Base-by-base conservation (phyloP, 2,888 invertebrate species). In the Shargacucullia verbasci region DNA sequence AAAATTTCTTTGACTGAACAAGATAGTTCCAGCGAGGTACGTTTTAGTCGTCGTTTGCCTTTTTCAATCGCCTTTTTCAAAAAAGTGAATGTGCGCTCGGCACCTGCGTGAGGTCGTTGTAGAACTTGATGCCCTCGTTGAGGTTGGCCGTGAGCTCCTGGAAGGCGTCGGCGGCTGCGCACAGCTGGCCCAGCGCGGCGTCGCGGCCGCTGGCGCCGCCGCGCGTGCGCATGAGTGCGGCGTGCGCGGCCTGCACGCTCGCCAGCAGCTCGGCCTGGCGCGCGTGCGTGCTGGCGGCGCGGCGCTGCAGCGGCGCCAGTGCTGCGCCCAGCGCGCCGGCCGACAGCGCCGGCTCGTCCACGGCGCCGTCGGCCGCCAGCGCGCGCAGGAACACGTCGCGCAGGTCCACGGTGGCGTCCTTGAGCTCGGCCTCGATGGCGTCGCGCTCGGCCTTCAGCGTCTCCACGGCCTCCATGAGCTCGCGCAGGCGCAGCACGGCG, bases 51-150 rank as follows among this genome's bases (percentile, higher is more conserved):
- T n/a, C n/a, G n/a, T n/a, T n/a, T n/a, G n/a, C n/a, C n/a, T n/a
- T n/a, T n/a, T n/a, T n/a, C n/a, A n/a, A n/a, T n/a, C n/a, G n/a
- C n/a, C n/a, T n/a, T n/a, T n/a, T n/a, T n/a, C n/a, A n/a, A n/a
- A n/a, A n/a, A n/a, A n/a, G n/a, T n/a, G n/a, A n/a, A n/a, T n/a
- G n/a, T n/a, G n/a, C n/a, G n/a, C n/a, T n/a, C n/a, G n/a, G n/a
- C 83, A 96, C 96, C 94, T 97, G 96, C n/a, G 98, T 98, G 68
- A 98, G 94, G 91, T 98, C 98, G 87, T 98, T 98, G 91, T 98
- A 98, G 94, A 99, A 99, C 94, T 99, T 99, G 58, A 97, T 97
- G 69, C 99, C 99, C 92, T 99, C 99, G 82, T 97, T 96, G 67
- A 99, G 95, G 94, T 99, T 99, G 82, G 95, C 96, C 78, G 97